Base-by-base conservation (phyloP, 2,888 invertebrate genomes). In the Drosophila cognata region DNA sequence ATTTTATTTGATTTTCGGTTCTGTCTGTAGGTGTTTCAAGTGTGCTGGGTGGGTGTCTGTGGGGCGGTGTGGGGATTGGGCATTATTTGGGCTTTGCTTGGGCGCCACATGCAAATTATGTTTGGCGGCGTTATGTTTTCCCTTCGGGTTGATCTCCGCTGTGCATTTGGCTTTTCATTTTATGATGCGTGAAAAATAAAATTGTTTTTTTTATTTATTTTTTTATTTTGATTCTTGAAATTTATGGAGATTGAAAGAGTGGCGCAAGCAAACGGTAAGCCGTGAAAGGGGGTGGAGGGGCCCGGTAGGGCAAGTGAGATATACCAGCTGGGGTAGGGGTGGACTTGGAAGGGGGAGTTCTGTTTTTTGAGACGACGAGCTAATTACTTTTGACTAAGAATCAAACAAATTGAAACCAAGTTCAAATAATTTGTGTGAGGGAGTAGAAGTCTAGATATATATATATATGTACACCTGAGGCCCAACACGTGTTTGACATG, bases 101-200 rank as follows among this genome's bases (percentile, higher is more conserved):
- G 53, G 55, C 56, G 65, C 51, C 72, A 82, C 84, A 86, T 84
- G 89, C 87, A 71, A 86, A 83, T 86, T 71, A 73, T 73, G 71
- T 51, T 56, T 52, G 28, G 29, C 46, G 13, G 33, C 46, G 13
- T 13, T 46, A 46, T 46, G 28, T 56, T 55, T 46, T 55, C 36
- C 28, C 28, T 38, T 5, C 36, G 21, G n/a, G 36, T 36, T 35
- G 25, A 62, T 52, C 51, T 38, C 28, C 57, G 8, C 48, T 43
- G 48, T 53, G 46, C 31, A 58, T 74, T 62, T 66, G 61, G 41
- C 63, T 62, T 46, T 48, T 56, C 53, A 41, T 60, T 77, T 81
- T 64, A 77, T 63, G 66, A 60, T 51, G 69, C 77, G 72, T 64
- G 65, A 66, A 73, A 59, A 68, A 63, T 59, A 56, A 52, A 76